Evolutionary conservation across 92 coral and sea anemone genomes (phyloP), one percentile per base, ranked within the genome.

Genomic region (Palythoa grandiflora): DNA sequence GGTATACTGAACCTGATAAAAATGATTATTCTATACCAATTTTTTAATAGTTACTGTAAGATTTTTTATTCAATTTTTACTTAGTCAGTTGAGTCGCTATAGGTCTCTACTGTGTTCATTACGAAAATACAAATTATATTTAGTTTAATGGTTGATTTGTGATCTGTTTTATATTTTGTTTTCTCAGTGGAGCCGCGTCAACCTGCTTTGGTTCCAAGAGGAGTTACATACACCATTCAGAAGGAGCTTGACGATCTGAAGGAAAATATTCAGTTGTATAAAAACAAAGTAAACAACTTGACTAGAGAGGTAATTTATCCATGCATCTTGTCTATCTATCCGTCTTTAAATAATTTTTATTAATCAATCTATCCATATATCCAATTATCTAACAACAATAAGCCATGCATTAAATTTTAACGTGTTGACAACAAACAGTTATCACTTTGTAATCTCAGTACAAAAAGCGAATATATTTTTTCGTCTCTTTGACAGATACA

Each of bases 211-310:
- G 14, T 17, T 44, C 14, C 17, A 21, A 17, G 57, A 14, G 59
- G 36, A 9, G 7, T 52, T 4, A 10, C 10, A 3, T 2, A 28
- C 15, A 21, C 36, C 36, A 77, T 53, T 28, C 60, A 77, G n/a
- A 51, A 53, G 38, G 80, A 76, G 16, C 20, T 77, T 21, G 9
- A 0, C 59, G 81, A 6, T 9, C 17, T 77, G 19, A 77, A 52
- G 38, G 81, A 77, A 51, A 36, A 53, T 51, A 53, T 77, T 13
- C 40, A 19, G 15, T 3, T 77, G 59, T 77, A 77, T 19, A 77
- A 53, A 77, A 1, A 28, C 20, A 77, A 35, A 53, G 63, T 10
- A 3, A n/a, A 77, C 40, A 77, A 77, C 17, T 77, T 77, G 81
- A 77, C 81, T 10, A 77, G 19, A 20, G 81, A 77, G 81, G 81